These are phyloP conservation scores for Pycnonotus jocosus DNA, from an alignment of 2,113 vertebrate genomes.

Conservation along the genomic window DNA sequence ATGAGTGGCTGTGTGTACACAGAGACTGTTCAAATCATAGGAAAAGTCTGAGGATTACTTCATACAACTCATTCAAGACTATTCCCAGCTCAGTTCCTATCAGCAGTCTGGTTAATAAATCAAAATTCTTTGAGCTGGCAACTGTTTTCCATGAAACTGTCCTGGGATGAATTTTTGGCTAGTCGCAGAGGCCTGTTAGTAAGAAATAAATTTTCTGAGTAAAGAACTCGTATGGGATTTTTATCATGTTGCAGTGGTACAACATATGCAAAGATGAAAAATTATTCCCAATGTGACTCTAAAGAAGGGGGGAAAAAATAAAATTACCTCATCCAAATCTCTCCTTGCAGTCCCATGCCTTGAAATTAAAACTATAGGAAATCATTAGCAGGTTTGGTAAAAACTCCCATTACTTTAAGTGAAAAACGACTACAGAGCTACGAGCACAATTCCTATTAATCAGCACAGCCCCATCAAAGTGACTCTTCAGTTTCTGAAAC, in stretches of 20 bases:
- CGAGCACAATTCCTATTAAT: background rate
- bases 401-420: background rate
- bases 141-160: background rate
- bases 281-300: background rate
- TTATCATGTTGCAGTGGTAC: background rate
- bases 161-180: constrained; percentile 3
- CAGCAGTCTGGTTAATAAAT: constrained; percentile 10
- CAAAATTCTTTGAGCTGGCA: background rate
- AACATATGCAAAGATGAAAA: background rate
- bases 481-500: background rate
- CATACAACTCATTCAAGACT: background rate
- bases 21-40: background rate
- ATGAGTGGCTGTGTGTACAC: background rate
- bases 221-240: background rate
- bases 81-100: background rate
- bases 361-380: background rate
- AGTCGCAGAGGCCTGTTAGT: background rate
- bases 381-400: background rate
- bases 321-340: background rate
- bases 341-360: background rate
- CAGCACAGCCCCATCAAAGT: background rate
- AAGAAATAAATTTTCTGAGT: background rate
- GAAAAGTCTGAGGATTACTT: background rate
- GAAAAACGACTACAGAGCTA: background rate
- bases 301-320: background rate